phyloP scores from a whole-genome alignment of 2,113 vertebrate genomes.

The Scortum barcoo region DNA sequence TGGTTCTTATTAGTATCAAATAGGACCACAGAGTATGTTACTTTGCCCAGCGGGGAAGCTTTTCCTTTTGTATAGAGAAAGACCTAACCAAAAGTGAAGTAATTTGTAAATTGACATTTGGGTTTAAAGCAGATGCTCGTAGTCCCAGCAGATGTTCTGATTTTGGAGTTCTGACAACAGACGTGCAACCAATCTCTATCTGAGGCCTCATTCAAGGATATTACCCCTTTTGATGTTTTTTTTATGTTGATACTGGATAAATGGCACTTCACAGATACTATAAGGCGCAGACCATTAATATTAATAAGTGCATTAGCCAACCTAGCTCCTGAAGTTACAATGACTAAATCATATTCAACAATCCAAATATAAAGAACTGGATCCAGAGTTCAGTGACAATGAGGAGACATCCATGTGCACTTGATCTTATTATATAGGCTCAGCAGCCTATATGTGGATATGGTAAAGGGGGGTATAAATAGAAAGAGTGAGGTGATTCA shows the following conservation, averaged over 20 bases:
- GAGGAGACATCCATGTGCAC: background rate
- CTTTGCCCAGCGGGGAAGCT: slow-evolving; percentile 48
- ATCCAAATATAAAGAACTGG: background rate
- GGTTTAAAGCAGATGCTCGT: slow-evolving; percentile 55
- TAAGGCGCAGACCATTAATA: background rate
- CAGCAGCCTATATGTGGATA: background rate
- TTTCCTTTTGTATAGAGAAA: slow-evolving; percentile 48
- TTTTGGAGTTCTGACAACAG: slow-evolving; percentile 54
- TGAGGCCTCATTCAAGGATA: slow-evolving; percentile 49
- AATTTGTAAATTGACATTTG: slow-evolving; percentile 71
- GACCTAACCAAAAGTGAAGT: slow-evolving; percentile 58
- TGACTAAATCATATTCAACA: slow-evolving; percentile 2
- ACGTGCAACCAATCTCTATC: slow-evolving; percentile 46
- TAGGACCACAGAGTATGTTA: slow-evolving; percentile 67
- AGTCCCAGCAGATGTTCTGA: slow-evolving; percentile 51
- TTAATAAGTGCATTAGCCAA: slow-evolving; percentile 1
- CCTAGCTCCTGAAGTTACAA: background rate
- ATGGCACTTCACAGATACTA: slow-evolving; percentile 18
- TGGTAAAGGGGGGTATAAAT: slow-evolving; percentile 22
- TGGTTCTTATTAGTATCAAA: slow-evolving; percentile 74
- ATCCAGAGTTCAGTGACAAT: background rate
- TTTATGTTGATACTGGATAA: slow-evolving; percentile 25
- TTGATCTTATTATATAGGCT: background rate
- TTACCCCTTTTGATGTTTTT: slow-evolving; percentile 42
- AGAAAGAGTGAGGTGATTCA: slow-evolving; percentile 19